Evolutionary conservation across 2,113 vertebrate species (phyloP).

Genomic region (Delphinus delphis): DNA sequence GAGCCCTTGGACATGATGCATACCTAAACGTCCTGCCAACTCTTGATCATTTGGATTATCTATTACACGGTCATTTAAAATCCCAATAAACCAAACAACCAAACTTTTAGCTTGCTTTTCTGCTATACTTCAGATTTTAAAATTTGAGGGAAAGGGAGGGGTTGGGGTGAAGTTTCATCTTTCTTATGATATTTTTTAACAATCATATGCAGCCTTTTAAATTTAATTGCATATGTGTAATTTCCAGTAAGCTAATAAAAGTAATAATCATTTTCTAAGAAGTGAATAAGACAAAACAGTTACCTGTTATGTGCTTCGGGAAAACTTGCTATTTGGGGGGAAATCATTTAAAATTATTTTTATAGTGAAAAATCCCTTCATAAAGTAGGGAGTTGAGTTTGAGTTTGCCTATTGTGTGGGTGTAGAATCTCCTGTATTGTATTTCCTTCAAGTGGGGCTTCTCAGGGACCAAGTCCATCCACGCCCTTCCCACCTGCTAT

Average conservation of each 20-base stretch:
- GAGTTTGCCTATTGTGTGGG: not conserved
- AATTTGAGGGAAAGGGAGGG: not conserved
- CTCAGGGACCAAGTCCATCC: not conserved
- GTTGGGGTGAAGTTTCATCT: not conserved
- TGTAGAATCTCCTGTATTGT: not conserved
- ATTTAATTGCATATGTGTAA: not conserved
- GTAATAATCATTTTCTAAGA: conserved; percentile 9
- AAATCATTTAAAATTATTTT: conserved; percentile 43
- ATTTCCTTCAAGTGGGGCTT: not conserved
- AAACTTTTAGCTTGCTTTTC: conserved; percentile 31
- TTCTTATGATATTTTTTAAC: not conserved
- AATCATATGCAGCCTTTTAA: not conserved
- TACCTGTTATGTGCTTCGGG: not conserved
- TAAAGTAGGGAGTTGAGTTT: not conserved
- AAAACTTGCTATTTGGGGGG: not conserved
- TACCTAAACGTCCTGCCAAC: not conserved
- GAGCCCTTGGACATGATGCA: not conserved
- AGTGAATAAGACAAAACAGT: not conserved
- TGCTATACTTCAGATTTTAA: conserved; percentile 35
- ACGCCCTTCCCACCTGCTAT: not conserved
- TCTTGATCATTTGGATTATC: not conserved
- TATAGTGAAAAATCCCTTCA: not conserved
- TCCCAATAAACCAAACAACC: not conserved
- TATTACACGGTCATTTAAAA: not conserved
- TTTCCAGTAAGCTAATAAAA: conserved; percentile 15